Evolutionary conservation across 2,797 vertebrate genomes (phyloP), one percentile per base, ranked within the genome.

Genomic region (Platalea minor): DNA sequence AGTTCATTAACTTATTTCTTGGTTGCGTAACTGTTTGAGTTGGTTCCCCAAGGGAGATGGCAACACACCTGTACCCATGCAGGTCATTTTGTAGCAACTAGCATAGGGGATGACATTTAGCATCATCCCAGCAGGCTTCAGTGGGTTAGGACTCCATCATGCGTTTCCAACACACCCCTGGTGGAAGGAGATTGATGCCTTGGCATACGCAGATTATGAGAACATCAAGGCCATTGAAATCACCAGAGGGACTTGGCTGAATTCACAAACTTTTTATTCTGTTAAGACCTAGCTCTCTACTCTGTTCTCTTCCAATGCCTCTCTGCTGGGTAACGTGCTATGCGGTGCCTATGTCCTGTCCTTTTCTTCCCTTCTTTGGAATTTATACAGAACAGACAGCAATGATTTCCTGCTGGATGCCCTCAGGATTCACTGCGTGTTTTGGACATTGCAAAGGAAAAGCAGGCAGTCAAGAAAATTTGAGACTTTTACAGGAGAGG

Each of bases 381-480:
- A 83, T 89, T 85, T 85, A 68, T 14, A 16, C 43, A 59, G 54
- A 92, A 29, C 39, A 87, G 91, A 70, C 84, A 95, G 70, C 67
- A 70, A 25, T 24, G 18, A 76, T 70, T 96, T 94, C 86, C 74
- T 86, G 43, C 53, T 91, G 65, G 65, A 86, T 81, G 77, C 83
- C 74, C 83, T 91, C 68, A 68, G 84, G 77, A 96, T 93, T 82
- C 51, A 41, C 61, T 73, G 43, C 0, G 0, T 61, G 48, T 37
- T 95, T 88, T 75, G 80, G 80, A 80, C 28, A 11, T 70, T 50
- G 63, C 70, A 77, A 79, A 87, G 63, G 26, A 54, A 93, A 33
- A 80, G 29, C 31, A 95, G 77, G 73, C 35, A 89, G 68, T 91
- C 64, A 80, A 87, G 79, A 95, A 94, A 82, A 89, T 72, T 11